A percentile compares a stretch with the other conserved stretches of the same genome.
These are phyloP conservation scores for Isurus oxyrinchus DNA, from an alignment of 2,113 vertebrate species.

Conservation along the genomic window DNA sequence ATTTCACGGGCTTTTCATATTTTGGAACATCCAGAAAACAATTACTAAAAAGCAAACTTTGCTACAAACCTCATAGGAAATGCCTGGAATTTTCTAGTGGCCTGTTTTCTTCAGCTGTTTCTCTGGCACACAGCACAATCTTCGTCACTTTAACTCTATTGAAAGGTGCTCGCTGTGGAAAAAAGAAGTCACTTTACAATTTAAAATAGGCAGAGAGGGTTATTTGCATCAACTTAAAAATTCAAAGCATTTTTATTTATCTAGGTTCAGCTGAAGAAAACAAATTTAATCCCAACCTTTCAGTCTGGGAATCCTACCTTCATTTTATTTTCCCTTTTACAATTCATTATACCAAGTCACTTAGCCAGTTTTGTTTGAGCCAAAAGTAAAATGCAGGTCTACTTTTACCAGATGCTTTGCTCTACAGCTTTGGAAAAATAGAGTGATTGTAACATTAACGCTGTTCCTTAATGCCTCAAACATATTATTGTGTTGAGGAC, in stretches of 20 bases:
- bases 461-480: not conserved
- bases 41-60: not conserved
- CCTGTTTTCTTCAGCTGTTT: not conserved
- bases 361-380: not conserved
- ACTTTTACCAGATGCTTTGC: not conserved
- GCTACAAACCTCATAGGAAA: not conserved
- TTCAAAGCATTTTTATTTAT: not conserved
- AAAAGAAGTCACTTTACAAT: not conserved
- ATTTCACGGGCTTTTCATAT: not conserved
- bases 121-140: not conserved
- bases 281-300: not conserved
- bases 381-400: not conserved
- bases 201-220: not conserved
- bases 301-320: not conserved
- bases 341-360: not conserved
- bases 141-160: not conserved
- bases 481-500: not conserved
- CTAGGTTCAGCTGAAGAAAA: not conserved
- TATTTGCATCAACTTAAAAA: not conserved
- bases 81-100: not conserved
- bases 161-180: not conserved
- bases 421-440: not conserved
- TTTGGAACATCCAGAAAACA: not conserved
- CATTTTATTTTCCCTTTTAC: not conserved
- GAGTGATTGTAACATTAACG: not conserved